phyloP scores from a whole-genome alignment of 53 echinoderm and acorn worm genomes.

The Holothuria leucospilota region DNA sequence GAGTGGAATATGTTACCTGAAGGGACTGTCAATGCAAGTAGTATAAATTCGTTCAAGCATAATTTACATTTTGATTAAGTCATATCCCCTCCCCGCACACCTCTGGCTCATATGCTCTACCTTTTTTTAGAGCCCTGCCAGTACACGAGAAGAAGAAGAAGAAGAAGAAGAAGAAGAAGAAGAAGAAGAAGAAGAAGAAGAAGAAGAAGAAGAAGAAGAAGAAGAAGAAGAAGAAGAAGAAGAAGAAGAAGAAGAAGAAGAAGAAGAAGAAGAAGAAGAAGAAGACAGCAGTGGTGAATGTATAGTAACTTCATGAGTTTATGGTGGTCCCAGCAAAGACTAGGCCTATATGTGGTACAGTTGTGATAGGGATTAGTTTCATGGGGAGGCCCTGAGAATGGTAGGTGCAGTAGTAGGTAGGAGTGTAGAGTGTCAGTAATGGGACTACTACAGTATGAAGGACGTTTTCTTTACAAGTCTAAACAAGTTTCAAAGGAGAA shows the following conservation, averaged over 20 bases:
- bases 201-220: neutral
- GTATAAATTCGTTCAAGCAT: too few species aligned
- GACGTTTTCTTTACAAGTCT: neutral
- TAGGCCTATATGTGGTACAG: too few species aligned
- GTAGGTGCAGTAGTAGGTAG: too few species aligned
- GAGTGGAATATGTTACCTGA: too few species aligned
- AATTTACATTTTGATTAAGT: too few species aligned
- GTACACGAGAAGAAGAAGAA: too few species aligned
- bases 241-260: neutral
- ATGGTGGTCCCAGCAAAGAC: too few species aligned
- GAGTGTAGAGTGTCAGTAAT: too few species aligned
- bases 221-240: neutral
- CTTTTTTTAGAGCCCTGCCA: too few species aligned
- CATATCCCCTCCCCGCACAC: too few species aligned
- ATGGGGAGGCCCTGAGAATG: neutral
- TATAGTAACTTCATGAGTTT: neutral
- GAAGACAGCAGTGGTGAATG: neutral
- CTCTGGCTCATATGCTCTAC: too few species aligned
- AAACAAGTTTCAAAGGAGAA: neutral
- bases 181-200: constrained; percentile 9
- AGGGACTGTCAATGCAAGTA: too few species aligned
- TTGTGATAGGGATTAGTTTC: neutral
- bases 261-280: constrained; percentile 1
- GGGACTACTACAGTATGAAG: neutral
- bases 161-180: constrained; percentile 9